A percentile compares a stretch with the other conserved stretches of the same genome.
Conservation (phyloP, 2,113 vertebrate species). For the Columba livia region DNA sequence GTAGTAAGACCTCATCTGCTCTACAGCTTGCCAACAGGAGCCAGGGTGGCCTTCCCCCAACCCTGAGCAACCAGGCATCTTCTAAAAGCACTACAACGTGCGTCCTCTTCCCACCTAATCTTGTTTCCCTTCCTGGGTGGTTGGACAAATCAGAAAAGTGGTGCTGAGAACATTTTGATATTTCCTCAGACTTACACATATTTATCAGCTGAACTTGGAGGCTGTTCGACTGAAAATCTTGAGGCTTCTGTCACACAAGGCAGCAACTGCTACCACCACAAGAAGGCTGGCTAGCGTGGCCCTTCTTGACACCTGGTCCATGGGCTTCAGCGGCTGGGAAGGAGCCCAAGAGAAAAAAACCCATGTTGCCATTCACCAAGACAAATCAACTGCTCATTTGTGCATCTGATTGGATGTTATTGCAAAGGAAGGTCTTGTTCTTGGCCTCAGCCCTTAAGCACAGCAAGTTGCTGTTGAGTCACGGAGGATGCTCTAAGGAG, state of each 20-base stretch:
- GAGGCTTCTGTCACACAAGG: neutral
- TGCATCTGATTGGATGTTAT: neutral
- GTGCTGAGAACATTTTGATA: neutral
- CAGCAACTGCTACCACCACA: neutral
- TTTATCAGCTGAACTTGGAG: neutral
- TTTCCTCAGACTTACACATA: neutral
- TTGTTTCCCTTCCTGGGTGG: neutral
- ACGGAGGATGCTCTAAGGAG: neutral
- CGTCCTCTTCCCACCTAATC: neutral
- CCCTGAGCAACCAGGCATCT: neutral
- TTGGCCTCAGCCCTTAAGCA: neutral
- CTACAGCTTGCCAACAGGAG: neutral
- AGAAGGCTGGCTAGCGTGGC: neutral
- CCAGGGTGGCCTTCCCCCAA: neutral
- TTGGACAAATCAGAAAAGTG: neutral
- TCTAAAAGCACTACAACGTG: neutral
- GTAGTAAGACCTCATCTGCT: neutral
- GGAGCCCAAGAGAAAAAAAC: neutral
- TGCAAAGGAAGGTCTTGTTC: neutral
- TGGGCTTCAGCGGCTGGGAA: neutral
- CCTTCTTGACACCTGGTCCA: neutral
- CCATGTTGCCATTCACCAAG: neutral
- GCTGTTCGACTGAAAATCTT: neutral
- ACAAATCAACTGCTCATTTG: neutral
- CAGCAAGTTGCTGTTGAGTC: neutral